Evolutionary conservation across 2,888 invertebrate species (phyloP).

Genomic region (Tholera decimalis): DNA sequence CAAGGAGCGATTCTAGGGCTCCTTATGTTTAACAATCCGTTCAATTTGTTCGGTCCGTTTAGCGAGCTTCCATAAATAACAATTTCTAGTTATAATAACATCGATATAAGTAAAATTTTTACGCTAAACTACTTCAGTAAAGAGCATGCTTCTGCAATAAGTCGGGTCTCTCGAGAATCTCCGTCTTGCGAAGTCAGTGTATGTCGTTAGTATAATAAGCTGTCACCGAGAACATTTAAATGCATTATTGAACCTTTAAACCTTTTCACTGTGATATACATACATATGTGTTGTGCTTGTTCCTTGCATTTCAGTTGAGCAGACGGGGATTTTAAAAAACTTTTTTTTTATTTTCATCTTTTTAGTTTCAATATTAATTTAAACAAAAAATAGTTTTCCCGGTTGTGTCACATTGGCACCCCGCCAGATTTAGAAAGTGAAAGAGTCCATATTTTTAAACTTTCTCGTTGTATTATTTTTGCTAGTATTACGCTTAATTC

Average conservation of each 20-base stretch:
- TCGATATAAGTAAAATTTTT: slow-evolving; percentile 36
- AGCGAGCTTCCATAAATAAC: slow-evolving; percentile 1
- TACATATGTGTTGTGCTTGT: no score
- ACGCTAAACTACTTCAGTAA: slow-evolving; percentile 36
- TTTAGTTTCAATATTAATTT: no score
- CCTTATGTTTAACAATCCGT: slow-evolving; percentile 24
- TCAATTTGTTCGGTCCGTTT: slow-evolving; percentile 1
- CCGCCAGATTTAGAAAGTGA: no score
- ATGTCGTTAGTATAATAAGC: slow-evolving; percentile 44
- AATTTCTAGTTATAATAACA: slow-evolving; percentile 19
- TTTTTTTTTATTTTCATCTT: no score
- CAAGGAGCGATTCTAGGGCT: slow-evolving; percentile 33
- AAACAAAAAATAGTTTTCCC: no score
- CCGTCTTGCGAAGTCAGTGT: slow-evolving; percentile 26
- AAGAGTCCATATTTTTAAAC: no score
- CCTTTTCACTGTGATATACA: neutral
- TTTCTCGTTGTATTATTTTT: no score
- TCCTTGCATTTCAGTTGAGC: no score
- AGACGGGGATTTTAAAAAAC: no score
- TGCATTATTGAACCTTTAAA: neutral
- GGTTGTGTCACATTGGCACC: no score
- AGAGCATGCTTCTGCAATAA: slow-evolving; percentile 44
- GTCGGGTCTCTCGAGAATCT: slow-evolving; percentile 35
- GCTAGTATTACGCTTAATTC: no score
- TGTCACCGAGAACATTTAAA: slow-evolving; percentile 11